Base-by-base conservation (phyloP, 1,140 invertebrate genomes). In the Nasonia longicornis region DNA sequence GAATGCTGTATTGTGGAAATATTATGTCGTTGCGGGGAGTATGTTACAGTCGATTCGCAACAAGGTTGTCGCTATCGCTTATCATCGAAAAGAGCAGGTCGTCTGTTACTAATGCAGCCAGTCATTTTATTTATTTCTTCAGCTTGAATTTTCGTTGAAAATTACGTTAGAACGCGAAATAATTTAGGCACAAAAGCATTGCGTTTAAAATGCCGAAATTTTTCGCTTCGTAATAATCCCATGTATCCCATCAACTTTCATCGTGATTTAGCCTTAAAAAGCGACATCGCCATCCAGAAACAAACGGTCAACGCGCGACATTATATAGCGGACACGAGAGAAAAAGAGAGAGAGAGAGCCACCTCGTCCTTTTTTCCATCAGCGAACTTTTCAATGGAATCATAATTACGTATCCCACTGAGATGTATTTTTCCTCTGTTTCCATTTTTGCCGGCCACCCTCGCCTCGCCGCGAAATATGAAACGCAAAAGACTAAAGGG, bases 341-440 rank as follows among this genome's bases (percentile, higher is more conserved):
- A 14, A 38, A 48, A 22, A 14, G 45, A 48, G 35, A 64, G 52
- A 29, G 52, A n/a, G 12, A n/a, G 38, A 38, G 16, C 58, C 2
- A 20, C 38, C 76, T 64, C 26, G n/a, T 71, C 11, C 52, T 45
- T n/a, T 42, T 75, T 74, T 48, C 64, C 72, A 77, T 80, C 82
- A 81, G 69, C 79, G 69, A 86, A 86, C 83, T 87, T 86, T 87
- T 87, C 86, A 87, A 87, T 87, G 86, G 85, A 84, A 86, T 87
- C 83, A 81, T 87, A 87, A 87, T 87, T 86, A 87, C 87, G 83
- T 71, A 83, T 83, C 82, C 84, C 78, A 67, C 38, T 63, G 69
- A 79, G 35, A 31, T 66, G 52, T 78, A 45, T 78, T 66, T 77
- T 74, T 77, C 42, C 35, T 72, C 79, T 78, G 45, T 82, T 84